Evolutionary conservation across 1,140 invertebrate genomes (phyloP).

Genomic region (Drosophila sechellia): DNA sequence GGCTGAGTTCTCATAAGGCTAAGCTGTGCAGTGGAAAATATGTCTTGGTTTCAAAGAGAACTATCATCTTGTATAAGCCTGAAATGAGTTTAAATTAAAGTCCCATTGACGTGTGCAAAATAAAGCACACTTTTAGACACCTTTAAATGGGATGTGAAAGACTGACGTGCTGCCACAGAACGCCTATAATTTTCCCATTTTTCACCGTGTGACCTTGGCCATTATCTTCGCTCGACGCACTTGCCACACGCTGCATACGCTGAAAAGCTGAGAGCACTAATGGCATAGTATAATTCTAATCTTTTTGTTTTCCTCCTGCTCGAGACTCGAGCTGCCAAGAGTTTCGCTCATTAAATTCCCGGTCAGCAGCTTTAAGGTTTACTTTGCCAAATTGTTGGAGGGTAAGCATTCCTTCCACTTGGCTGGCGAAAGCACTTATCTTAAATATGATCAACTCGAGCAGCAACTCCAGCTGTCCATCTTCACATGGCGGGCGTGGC

Average conservation of each 20-base stretch:
- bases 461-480: conserved; percentile 45
- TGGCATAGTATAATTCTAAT: conserved; percentile 37
- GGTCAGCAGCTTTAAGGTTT: conserved; percentile 29
- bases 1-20: conserved; percentile 8
- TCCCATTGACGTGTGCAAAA: too few species aligned
- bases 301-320: conserved; percentile 28
- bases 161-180: not conserved
- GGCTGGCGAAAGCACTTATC: conserved; percentile 45
- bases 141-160: not conserved
- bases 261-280: conserved; percentile 15
- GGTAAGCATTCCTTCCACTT: conserved; percentile 37
- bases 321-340: not conserved
- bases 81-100: not conserved
- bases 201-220: conserved; percentile 18
- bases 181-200: not conserved
- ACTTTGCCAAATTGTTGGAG: conserved; percentile 18
- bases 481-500: conserved; percentile 26
- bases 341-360: conserved; percentile 21
- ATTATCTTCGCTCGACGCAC: conserved; percentile 27
- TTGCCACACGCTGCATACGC: conserved; percentile 10
- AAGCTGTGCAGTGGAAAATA: conserved; percentile 8
- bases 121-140: not conserved
- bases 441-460: conserved; percentile 42
- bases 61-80: too few species aligned
- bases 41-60: not conserved